Evolutionary conservation across 2,888 invertebrate genomes (phyloP).

Genomic region (Malachius bipustulatus): DNA sequence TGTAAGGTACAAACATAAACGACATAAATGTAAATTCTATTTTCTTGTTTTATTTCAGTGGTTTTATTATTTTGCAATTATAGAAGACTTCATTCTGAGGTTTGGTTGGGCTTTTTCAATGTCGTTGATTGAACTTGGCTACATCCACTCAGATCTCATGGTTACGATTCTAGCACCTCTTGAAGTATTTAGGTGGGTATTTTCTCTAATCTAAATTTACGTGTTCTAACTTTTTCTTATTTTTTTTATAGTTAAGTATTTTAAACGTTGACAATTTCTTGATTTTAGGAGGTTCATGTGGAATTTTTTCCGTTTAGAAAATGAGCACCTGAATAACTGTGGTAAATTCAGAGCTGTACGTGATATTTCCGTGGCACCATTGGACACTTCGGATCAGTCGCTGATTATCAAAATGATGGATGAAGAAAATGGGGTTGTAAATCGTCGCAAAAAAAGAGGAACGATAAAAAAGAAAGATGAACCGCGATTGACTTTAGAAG

Average conservation of each 20-base stretch:
- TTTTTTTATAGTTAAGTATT: conserved; percentile 5
- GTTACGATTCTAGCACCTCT: conserved; percentile 70
- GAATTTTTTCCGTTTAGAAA: conserved; percentile 99
- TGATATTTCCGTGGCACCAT: conserved; percentile 91
- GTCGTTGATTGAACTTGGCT: conserved; percentile 66
- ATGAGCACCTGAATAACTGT: conserved; percentile 98
- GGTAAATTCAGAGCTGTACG: conserved; percentile 97
- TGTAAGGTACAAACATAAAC: too few species aligned
- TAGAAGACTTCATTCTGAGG: conserved; percentile 86
- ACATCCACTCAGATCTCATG: conserved; percentile 69
- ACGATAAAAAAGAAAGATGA: conserved; percentile 32
- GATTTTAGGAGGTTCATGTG: conserved; percentile 77
- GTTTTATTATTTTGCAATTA: conserved; percentile 92
- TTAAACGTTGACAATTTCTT: not conserved
- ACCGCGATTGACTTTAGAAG: conserved; percentile 28
- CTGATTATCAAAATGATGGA: conserved; percentile 92
- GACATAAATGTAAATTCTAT: too few species aligned
- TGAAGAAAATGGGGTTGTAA: conserved; percentile 75
- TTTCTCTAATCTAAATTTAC: too few species aligned
- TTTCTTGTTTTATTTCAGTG: conserved; percentile 43
- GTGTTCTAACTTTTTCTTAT: conserved; percentile 6
- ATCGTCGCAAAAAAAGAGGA: conserved; percentile 47
- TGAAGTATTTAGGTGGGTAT: conserved; percentile 71
- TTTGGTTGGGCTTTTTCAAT: conserved; percentile 90
- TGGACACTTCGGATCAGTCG: conserved; percentile 86